These are phyloP conservation scores for Macrocentrus cingulum DNA, from an alignment of 1,140 invertebrate species.

Conservation along the genomic window DNA sequence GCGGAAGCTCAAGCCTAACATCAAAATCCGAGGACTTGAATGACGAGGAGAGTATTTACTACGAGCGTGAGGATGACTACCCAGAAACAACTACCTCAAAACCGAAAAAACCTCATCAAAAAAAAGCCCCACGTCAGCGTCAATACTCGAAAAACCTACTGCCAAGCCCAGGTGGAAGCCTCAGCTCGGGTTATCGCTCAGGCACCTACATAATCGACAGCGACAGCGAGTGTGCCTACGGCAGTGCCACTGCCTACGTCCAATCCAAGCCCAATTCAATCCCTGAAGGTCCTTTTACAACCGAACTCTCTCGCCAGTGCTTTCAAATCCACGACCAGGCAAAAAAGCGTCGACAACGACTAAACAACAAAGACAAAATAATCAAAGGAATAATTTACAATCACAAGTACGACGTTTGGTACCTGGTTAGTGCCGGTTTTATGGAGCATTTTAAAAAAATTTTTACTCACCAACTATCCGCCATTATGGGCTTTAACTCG, in stretches of 20 bases:
- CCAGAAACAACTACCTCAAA: conserved; percentile 20
- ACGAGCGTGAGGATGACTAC: conserved; percentile 6
- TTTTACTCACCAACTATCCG: conserved; percentile 61
- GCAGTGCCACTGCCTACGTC: conserved; percentile 29
- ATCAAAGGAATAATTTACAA: conserved; percentile 51
- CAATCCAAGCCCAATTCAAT: conserved; percentile 39
- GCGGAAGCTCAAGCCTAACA: conserved; percentile 2
- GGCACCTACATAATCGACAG: conserved; percentile 58
- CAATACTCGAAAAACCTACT: too few relatives aligned
- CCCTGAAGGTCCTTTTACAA: conserved; percentile 25
- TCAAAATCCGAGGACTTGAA: conserved; percentile 21
- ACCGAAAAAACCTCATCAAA: conserved; percentile 13
- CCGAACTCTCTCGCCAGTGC: conserved; percentile 35
- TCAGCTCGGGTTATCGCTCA: conserved; percentile 64
- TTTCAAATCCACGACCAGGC: conserved; percentile 44
- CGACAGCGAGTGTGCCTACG: conserved; percentile 63
- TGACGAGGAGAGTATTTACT: conserved; percentile 23
- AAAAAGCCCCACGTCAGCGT: too few relatives aligned
- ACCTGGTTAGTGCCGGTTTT: conserved; percentile 64
- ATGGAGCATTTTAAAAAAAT: conserved; percentile 66
- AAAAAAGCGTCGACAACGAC: conserved; percentile 28
- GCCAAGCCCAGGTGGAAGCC: conserved; percentile 58
- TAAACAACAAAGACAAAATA: conserved; percentile 52
- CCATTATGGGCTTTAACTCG: conserved; percentile 57
- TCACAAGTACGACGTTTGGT: conserved; percentile 58